phyloP scores from a whole-genome alignment of 2,113 vertebrate genomes.

The Mesembrinibis cayennensis region DNA sequence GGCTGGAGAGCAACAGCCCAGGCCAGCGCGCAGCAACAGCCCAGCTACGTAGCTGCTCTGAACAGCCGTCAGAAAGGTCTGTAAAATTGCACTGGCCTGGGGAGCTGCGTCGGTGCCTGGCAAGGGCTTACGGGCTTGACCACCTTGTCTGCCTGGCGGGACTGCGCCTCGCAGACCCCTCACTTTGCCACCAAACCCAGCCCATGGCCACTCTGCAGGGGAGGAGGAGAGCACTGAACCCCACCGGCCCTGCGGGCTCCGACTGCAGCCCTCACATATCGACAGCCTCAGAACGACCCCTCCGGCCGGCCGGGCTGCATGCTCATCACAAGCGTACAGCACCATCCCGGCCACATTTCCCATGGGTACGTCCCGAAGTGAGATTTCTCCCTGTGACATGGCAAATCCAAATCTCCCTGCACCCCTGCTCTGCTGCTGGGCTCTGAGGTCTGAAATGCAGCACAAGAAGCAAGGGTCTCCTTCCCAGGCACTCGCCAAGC shows the following conservation, averaged over 20 bases:
- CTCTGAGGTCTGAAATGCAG: neutral
- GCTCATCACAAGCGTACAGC: accelerated
- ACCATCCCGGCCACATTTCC: neutral
- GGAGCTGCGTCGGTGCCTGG: neutral
- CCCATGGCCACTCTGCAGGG: neutral
- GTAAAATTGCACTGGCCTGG: too few species aligned
- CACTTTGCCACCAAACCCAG: neutral
- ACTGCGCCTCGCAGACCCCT: neutral
- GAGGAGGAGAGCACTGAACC: neutral
- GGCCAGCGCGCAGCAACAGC: neutral
- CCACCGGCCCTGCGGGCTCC: neutral
- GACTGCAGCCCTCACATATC: neutral
- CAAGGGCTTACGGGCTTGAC: too few species aligned
- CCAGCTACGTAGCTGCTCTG: neutral
- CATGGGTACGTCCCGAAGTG: accelerated
- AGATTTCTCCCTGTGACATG: neutral
- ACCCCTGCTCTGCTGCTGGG: neutral
- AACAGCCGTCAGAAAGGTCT: neutral
- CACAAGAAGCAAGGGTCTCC: neutral
- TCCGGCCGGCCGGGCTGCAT: neutral
- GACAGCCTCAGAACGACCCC: neutral
- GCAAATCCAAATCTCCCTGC: neutral
- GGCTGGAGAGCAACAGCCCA: neutral
- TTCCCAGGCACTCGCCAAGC: neutral
- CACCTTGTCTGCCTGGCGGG: neutral